Evolutionary conservation across 2,797 vertebrate genomes (phyloP).

Genomic region (Sparidentex hasta): DNA sequence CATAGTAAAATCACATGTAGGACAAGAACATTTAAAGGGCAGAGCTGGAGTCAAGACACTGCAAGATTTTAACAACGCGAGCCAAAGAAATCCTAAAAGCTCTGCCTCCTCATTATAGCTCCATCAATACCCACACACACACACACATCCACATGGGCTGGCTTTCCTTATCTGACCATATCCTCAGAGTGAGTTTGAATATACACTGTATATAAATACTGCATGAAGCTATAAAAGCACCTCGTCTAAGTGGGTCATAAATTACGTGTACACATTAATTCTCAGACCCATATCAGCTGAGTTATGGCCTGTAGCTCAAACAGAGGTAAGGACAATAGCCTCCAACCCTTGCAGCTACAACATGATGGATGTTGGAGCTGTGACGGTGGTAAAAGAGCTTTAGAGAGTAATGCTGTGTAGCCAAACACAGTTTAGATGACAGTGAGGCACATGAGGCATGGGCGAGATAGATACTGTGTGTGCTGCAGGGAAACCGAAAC

Average conservation of each 20-base stretch:
- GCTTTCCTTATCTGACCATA: constrained; percentile 44
- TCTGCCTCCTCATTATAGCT: constrained; percentile 50
- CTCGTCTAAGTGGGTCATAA: constrained; percentile 65
- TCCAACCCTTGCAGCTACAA: constrained; percentile 21
- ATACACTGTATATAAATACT: constrained; percentile 68
- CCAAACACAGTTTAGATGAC: neutral
- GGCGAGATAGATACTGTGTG: neutral
- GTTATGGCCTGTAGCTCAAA: constrained; percentile 45
- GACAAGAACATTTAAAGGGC: neutral
- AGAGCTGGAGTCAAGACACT: neutral
- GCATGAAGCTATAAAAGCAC: constrained; percentile 67
- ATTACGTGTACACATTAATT: constrained; percentile 60
- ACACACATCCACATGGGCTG: neutral
- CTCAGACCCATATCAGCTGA: constrained; percentile 39
- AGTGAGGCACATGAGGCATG: neutral
- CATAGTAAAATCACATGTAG: constrained; percentile 1
- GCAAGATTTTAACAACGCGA: constrained; percentile 5
- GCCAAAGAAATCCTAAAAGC: constrained; percentile 36
- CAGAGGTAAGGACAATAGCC: constrained; percentile 27
- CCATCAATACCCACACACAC: constrained; percentile 49
- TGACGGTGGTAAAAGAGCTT: neutral
- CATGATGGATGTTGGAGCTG: constrained; percentile 30
- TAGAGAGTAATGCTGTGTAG: neutral
- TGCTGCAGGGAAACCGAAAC: neutral
- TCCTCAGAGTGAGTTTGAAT: constrained; percentile 43